Base-by-base conservation (phyloP, 2,797 vertebrate species). In the Hoplostethus atlanticus region DNA sequence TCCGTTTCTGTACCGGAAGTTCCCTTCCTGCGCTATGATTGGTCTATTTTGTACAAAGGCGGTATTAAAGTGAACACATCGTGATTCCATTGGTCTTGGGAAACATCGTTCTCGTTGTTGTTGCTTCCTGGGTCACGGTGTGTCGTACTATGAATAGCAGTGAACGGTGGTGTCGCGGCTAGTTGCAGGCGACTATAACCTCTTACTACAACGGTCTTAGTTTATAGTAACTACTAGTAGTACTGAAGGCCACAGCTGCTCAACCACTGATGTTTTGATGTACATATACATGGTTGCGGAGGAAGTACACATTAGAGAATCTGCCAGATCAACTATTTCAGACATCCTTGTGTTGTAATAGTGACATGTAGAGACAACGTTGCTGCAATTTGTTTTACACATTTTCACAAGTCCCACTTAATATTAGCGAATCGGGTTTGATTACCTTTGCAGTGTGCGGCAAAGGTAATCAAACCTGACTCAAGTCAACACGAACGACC, bases 1-100 rank as follows among this genome's bases (percentile, higher is more conserved):
- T 90, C 85, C 3, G 80, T 83, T 80, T 72, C 63, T 71, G 87
- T 85, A 88, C 91, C 95, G 96, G 97, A 98, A 98, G 93, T 95
- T 77, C 77, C 64, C 31, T 60, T 89, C 50, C 11, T 16, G 17
- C 0, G 0, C 0, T 0, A 0, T 0, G 16, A 93, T 93, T 95
- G 93, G 93, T 0, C 16, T 0, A 0, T 68, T 83, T 64, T 0
- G 0, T 0, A 1, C 0, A 0, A 7, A 75, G 89, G 92, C 78
- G 90, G 87, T 63, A 4, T 3, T 52, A 51, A 2, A 0, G 4
- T 2, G 1, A 0, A 1, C 31, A 66, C 48, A 3, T 4, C n/a
- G 52, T 4, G 0, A 3, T 16, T 0, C 52, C 1, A 94, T 94
- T 96, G 94, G 95, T 0, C 1, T 0, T 0, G 0, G 0, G 0